These are phyloP conservation scores for Pluvialis apricaria DNA, from an alignment of 2,113 vertebrate genomes.

Conservation along the genomic window DNA sequence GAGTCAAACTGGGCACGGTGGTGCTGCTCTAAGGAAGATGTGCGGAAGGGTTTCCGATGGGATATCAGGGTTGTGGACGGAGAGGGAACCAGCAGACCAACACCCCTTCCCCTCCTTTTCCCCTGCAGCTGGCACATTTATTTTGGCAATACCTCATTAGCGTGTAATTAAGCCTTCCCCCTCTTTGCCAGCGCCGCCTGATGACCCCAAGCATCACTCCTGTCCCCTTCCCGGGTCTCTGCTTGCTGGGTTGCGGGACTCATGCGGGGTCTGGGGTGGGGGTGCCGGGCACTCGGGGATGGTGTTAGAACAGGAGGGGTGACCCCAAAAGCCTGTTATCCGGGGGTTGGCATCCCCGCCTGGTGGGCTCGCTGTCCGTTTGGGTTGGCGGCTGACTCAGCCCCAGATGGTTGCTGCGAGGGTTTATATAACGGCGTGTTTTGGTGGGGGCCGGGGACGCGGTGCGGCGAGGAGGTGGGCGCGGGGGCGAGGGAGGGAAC, in stretches of 20 bases:
- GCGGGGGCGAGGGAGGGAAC: constrained; percentile 59
- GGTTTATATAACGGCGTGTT: constrained; percentile 36
- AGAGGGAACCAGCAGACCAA: neutral
- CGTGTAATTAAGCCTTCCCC: neutral
- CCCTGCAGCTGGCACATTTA: neutral
- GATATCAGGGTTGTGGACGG: neutral
- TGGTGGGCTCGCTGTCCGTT: constrained; percentile 4
- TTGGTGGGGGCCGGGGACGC: constrained; percentile 56
- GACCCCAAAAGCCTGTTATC: neutral
- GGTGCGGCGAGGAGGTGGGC: constrained; percentile 46
- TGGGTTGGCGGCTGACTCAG: constrained; percentile 48
- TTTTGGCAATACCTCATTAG: neutral
- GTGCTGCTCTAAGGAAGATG: neutral
- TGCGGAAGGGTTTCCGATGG: neutral
- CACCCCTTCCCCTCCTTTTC: neutral
- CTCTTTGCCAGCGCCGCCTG: neutral
- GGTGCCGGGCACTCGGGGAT: accelerated
- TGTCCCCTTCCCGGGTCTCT: neutral
- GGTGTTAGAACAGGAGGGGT: neutral
- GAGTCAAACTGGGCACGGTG: neutral
- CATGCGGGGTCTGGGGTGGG: accelerated
- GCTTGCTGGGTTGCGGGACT: neutral
- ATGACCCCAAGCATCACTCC: neutral
- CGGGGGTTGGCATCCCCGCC: neutral
- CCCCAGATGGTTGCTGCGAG: constrained; percentile 39